Conservation (phyloP, 2,888 invertebrate species). For the Smittia sp. region DNA sequence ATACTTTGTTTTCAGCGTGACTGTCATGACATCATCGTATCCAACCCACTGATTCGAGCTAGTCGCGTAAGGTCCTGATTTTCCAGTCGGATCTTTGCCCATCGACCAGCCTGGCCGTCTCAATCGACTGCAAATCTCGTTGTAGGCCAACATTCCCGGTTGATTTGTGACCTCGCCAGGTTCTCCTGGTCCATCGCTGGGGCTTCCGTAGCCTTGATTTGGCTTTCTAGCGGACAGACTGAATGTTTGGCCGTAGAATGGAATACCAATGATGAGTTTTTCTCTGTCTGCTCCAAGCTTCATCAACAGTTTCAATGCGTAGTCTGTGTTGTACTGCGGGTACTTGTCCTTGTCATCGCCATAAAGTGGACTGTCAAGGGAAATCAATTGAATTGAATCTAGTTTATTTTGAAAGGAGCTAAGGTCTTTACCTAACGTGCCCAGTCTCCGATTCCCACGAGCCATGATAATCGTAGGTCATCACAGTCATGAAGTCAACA, state of each 20-base stretch:
- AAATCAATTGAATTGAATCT: background rate
- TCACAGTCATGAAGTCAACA: conserved; percentile 77
- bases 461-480: conserved; percentile 87
- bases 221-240: conserved; percentile 56
- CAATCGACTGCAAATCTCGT: conserved; percentile 76
- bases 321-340: conserved; percentile 77
- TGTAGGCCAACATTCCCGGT: conserved; percentile 84
- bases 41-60: conserved; percentile 84
- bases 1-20: conserved; percentile 73
- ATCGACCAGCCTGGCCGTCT: conserved; percentile 67
- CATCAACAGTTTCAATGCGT: conserved; percentile 73
- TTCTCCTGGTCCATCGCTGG: conserved; percentile 71
- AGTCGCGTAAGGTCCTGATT: conserved; percentile 68
- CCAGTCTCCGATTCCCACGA: conserved; percentile 81
- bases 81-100: conserved; percentile 62
- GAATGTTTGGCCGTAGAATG: conserved; percentile 86
- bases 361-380: conserved; percentile 66
- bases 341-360: conserved; percentile 64
- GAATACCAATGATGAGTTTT: conserved; percentile 75
- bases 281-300: conserved; percentile 71
- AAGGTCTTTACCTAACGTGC: conserved; percentile 57
- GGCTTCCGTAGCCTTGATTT: conserved; percentile 59
- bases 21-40: conserved; percentile 77
- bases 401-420: background rate
- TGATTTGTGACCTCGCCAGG: conserved; percentile 80